Percentiles rank a stretch among this genome's conserved stretches.
Evolutionary conservation across 2,797 vertebrate genomes (phyloP).

Genomic region (Hypotaenidia okinawae): DNA sequence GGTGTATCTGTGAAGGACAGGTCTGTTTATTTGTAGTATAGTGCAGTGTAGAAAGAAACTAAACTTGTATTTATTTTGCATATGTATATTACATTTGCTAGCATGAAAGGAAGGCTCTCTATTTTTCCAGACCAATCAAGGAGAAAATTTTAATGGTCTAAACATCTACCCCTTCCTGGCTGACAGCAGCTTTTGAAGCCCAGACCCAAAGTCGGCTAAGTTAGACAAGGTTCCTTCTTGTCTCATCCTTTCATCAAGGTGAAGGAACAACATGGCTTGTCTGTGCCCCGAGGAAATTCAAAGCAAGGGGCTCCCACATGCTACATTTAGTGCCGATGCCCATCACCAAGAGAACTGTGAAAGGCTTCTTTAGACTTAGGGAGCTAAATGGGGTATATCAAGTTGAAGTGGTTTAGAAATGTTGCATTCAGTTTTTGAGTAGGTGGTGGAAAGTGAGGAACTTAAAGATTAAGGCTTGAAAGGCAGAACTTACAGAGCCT

Average conservation of each 20-base stretch:
- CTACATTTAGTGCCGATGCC: slow-evolving; percentile 20
- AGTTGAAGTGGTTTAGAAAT: slow-evolving; percentile 21
- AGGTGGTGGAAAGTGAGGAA: slow-evolving; percentile 1
- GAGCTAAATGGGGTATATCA: background rate
- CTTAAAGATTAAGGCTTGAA: slow-evolving; percentile 25
- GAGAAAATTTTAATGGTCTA: slow-evolving; percentile 8
- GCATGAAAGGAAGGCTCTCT: slow-evolving; percentile 49
- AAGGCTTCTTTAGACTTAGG: slow-evolving; percentile 15
- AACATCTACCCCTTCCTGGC: slow-evolving; percentile 17
- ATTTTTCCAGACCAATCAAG: background rate
- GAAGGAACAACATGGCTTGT: background rate
- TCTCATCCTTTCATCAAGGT: background rate
- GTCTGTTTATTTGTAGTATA: slow-evolving; percentile 26
- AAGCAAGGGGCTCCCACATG: slow-evolving; percentile 27
- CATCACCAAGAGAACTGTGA: slow-evolving; percentile 16
- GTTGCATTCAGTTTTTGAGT: background rate
- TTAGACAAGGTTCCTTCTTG: slow-evolving; percentile 41
- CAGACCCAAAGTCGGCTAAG: background rate
- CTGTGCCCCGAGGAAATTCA: slow-evolving; percentile 23
- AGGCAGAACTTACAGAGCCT: background rate
- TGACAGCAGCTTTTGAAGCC: slow-evolving; percentile 20
- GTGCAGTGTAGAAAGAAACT: background rate
- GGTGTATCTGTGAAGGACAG: background rate
- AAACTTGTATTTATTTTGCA: slow-evolving; percentile 23
- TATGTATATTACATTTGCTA: background rate